Evolutionary conservation across 2,888 invertebrate genomes (phyloP).

Genomic region (Erynnis tages): DNA sequence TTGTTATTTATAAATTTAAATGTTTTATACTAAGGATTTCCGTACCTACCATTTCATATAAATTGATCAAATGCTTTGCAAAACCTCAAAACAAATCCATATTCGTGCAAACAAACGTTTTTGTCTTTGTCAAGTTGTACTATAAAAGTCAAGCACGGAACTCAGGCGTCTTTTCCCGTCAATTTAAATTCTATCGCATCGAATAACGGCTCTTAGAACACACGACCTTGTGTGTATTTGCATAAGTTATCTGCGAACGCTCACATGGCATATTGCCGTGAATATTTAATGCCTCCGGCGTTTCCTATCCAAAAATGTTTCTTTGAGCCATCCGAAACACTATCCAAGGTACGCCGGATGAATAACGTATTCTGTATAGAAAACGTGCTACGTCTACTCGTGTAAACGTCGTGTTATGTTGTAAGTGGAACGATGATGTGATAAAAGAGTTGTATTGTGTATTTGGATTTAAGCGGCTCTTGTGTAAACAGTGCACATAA

Average conservation of each 20-base stretch:
- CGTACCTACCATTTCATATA: too few relatives aligned
- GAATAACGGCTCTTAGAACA: constrained; percentile 48
- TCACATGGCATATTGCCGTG: constrained; percentile 55
- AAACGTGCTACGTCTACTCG: not conserved
- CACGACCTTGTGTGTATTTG: constrained; percentile 53
- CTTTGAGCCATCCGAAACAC: constrained; percentile 56
- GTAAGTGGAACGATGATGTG: not conserved
- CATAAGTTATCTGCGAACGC: constrained; percentile 60
- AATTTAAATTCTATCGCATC: constrained; percentile 29
- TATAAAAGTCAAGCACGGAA: not conserved
- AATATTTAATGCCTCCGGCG: constrained; percentile 55
- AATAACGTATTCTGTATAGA: constrained; percentile 41
- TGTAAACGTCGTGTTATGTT: not conserved
- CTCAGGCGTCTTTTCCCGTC: not conserved
- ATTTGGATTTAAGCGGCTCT: too few relatives aligned
- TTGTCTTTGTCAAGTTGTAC: too few relatives aligned
- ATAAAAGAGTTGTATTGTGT: too few relatives aligned
- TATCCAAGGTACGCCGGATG: constrained; percentile 56
- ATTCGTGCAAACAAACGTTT: too few relatives aligned
- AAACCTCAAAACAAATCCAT: too few relatives aligned
- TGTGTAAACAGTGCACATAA: too few relatives aligned
- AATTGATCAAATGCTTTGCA: too few relatives aligned
- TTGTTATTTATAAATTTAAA: too few relatives aligned
- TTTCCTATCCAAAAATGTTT: constrained; percentile 54
- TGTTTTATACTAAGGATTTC: too few relatives aligned